Evolutionary conservation across 2,888 invertebrate species (phyloP), one percentile per base, ranked within the genome.

Genomic region (Trilocha varians): DNA sequence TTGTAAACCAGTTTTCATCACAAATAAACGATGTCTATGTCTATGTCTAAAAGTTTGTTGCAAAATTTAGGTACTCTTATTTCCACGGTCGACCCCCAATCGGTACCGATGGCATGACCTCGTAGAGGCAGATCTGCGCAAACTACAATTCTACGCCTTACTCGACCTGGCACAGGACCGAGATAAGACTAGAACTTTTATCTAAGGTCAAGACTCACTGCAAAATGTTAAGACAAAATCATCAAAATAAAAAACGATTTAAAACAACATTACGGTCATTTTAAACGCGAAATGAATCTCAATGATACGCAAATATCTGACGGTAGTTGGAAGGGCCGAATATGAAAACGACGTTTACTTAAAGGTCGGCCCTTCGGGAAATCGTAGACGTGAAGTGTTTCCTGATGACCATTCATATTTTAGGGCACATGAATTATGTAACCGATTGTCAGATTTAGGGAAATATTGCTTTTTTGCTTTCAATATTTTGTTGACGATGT

Each of bases 331-430:
- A 17, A 32, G 39, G 40, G 3, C 36, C 34, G 34, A 40, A 43
- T 45, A 53, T 52, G 48, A 50, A 47, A 48, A 48, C 41, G 44
- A 43, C 46, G 48, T 48, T 44, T 40, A 32, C 45, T 43, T 42
- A 32, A 48, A 46, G 39, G 46, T 50, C 14, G 33, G 37, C 17
- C 43, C 44, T 39, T n/a, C 14, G 53, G 53, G 51, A 45, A 50
- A 55, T 53, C 47, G 50, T 37, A 36, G 34, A 40, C 43, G 36
- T 40, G 37, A 15, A 40, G 40, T 34, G 36, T 34, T 40, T 38
- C 36, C 40, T 42, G 5, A 25, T 25, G 25, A 25, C 25, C 25
- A 25, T 25, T 25, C 25, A 25, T 25, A 25, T 25, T 25, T 25
- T 5, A 9, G 8, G 25, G 11, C 25, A 25, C 6, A 3, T 2